Evolutionary conservation across 1,140 invertebrate genomes (phyloP).

Genomic region (Nilaparvata lugens): DNA sequence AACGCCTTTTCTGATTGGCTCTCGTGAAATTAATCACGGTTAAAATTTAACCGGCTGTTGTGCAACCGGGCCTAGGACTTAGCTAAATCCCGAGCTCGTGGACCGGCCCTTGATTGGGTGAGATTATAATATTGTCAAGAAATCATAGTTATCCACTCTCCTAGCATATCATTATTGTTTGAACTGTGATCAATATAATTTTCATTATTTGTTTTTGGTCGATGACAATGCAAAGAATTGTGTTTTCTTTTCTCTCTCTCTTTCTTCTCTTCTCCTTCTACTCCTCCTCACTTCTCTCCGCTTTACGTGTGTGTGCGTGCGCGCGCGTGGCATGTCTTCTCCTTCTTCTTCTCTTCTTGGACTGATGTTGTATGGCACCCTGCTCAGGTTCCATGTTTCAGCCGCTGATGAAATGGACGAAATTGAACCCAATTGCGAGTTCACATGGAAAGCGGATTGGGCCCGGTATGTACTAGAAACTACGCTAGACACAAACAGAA

Average conservation of each 20-base stretch:
- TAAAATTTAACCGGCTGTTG: too few relatives aligned
- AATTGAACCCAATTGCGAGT: slow-evolving; percentile 32
- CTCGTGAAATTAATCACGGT: too few relatives aligned
- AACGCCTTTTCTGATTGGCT: too few relatives aligned
- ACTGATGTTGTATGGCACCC: not conserved
- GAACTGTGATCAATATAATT: too few relatives aligned
- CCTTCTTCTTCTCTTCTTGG: slow-evolving; percentile 8
- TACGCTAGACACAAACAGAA: too few relatives aligned
- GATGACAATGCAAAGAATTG: not conserved
- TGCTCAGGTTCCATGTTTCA: slow-evolving; percentile 23
- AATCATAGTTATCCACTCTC: too few relatives aligned
- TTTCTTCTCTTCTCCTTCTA: slow-evolving; percentile 7
- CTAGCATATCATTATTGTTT: too few relatives aligned
- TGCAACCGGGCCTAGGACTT: too few relatives aligned
- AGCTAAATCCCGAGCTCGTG: too few relatives aligned
- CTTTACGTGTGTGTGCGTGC: slow-evolving; percentile 14
- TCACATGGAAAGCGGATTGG: slow-evolving; percentile 49
- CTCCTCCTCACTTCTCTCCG: not conserved
- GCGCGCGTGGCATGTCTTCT: slow-evolving; percentile 3
- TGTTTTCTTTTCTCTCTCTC: not conserved
- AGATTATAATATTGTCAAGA: too few relatives aligned
- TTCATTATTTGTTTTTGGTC: too few relatives aligned
- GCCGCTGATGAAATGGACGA: slow-evolving; percentile 24
- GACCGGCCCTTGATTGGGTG: too few relatives aligned
- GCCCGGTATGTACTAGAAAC: slow-evolving; percentile 43